Percentiles rank a stretch among this genome's conserved stretches.
Evolutionary conservation across 1,140 invertebrate species (phyloP).

Genomic region (Drosophila serrata): DNA sequence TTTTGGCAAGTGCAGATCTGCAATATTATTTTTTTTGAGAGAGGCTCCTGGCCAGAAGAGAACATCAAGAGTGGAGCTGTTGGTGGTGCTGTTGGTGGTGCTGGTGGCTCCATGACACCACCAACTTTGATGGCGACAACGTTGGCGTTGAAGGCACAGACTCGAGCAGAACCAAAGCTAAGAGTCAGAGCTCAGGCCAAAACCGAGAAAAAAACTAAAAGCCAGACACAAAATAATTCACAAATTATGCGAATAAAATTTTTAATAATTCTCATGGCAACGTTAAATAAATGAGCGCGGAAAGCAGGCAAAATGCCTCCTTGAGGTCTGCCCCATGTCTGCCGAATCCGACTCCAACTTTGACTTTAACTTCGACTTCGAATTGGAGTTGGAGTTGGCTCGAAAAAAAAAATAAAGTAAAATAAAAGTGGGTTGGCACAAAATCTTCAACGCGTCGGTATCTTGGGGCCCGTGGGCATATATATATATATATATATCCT

Average conservation of each 20-base stretch:
- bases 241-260: conserved; percentile 85
- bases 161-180: conserved; percentile 33
- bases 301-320: conserved; percentile 44
- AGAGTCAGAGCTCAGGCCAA: conserved; percentile 24
- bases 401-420: too few relatives aligned
- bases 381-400: neutral
- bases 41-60: neutral
- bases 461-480: conserved; percentile 70
- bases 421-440: conserved; percentile 79
- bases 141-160: conserved; percentile 44
- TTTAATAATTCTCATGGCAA: conserved; percentile 84
- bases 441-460: conserved; percentile 79
- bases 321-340: conserved; percentile 52
- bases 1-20: conserved; percentile 39
- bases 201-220: conserved; percentile 26
- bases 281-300: conserved; percentile 75
- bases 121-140: conserved; percentile 20
- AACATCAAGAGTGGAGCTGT: neutral
- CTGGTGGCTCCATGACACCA: conserved; percentile 22
- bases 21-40: neutral
- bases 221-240: conserved; percentile 68
- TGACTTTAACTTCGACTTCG: neutral
- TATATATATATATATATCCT: too few relatives aligned
- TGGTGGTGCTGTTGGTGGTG: neutral
- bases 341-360: conserved; percentile 14